Conservation (phyloP, 1,140 invertebrate genomes). For the Metopolophium dirhodum region DNA sequence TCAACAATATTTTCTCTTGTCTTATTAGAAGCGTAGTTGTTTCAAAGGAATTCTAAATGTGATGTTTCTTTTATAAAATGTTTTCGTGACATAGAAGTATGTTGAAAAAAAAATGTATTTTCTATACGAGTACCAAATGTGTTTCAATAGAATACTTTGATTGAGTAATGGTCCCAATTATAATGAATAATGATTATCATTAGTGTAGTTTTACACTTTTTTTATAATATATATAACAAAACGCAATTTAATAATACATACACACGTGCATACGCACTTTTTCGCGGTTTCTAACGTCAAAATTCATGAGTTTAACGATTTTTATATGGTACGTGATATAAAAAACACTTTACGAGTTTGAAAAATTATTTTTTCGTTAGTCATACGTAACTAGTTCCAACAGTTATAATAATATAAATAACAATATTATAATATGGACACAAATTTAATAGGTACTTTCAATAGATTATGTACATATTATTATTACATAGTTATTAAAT, state of each 20-base stretch:
- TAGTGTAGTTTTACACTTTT: not conserved
- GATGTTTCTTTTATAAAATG: slow-evolving; percentile 15
- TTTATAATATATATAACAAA: not conserved
- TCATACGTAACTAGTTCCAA: not conserved
- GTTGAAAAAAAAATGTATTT: not conserved
- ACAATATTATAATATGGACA: not conserved
- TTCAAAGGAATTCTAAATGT: slow-evolving; percentile 37
- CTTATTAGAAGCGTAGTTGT: slow-evolving; percentile 24
- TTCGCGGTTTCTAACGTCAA: not conserved
- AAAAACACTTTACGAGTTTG: not conserved
- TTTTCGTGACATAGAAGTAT: slow-evolving; percentile 9
- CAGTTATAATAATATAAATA: not conserved
- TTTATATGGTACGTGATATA: not conserved
- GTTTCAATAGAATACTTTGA: slow-evolving; percentile 30
- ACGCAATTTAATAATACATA: not conserved
- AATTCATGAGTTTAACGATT: not conserved
- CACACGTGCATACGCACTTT: not conserved
- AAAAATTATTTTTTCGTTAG: not conserved
- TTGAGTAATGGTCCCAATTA: slow-evolving; percentile 46
- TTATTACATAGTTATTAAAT: not conserved
- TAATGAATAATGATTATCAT: slow-evolving; percentile 37
- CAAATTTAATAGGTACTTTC: not conserved
- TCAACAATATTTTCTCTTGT: slow-evolving; percentile 2
- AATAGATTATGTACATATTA: not conserved
- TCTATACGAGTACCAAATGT: slow-evolving; percentile 20